Base-by-base conservation (phyloP, 2,888 invertebrate genomes). In the Clepsis dumicolana region DNA sequence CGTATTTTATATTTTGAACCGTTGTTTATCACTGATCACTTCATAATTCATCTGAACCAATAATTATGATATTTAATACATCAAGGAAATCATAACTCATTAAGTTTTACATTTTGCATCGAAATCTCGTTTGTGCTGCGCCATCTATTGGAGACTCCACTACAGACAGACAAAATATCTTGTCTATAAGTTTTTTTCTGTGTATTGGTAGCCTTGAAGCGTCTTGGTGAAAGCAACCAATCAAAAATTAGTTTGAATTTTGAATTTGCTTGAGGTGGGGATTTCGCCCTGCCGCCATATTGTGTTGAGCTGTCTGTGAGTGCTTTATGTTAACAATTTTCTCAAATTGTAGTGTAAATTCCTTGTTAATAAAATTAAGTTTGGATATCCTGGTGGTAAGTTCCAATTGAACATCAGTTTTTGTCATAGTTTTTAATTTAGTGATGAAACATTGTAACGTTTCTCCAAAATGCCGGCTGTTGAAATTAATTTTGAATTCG, bases 241-340 rank as follows among this genome's bases (percentile, higher is more conserved):
- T 93, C 85, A 84, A 75, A 76, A 72, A 72, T 71, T 74, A 83
- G 84, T 84, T 83, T 83, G 82, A 89, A 85, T 90, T 93, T 93
- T 90, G 83, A 92, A 91, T 89, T 87, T 84, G 83, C 87, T 89
- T 81, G 83, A 88, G 90, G 92, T 88, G 92, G 93, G 90, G 93
- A 90, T 89, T 86, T 87, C 77, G 80, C 85, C 84, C 87, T 86
- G 90, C 91, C 93, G 93, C 93, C 93, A 93, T 93, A 93, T 93
- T 93, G 93, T 92, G 90, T 88, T 86, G 85, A 83, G 90, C 92
- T 90, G 73, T 64, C 92, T 90, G 90, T 91, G 90, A 86, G 91
- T 93, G 90, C 89, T 90, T 80, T 78, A 86, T 89, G 92, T 92
- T 92, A 90, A 84, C 82, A 73, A 76, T 77, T 82, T 84, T 86